Evolutionary conservation across 2,797 vertebrate species (phyloP), one percentile per base, ranked within the genome.

Genomic region (Pantherophis alleghaniensis): DNA sequence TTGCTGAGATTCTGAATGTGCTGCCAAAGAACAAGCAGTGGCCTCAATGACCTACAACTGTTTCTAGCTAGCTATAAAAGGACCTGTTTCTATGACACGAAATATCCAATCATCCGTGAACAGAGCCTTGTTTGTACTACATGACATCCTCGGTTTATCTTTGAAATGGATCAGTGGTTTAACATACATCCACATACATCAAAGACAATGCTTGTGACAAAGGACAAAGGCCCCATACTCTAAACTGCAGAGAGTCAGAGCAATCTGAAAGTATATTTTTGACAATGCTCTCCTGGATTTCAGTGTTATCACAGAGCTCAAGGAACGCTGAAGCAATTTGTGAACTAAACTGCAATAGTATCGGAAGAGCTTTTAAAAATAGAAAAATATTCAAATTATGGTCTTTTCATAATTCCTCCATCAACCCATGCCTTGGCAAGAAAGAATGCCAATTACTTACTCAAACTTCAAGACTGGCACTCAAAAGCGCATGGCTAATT

Each of bases 201-300:
- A 97, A 94, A 20, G 91, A 22, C 47, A 96, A 95, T 87, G 94
- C 95, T 94, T 90, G 55, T 91, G 87, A 91, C 0, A 0, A 94
- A 94, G 2, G 5, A 61, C 32, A n/a, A 95, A 55, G 90, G 83
- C 42, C 74, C 92, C 37, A 2, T 88, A 61, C 91, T 95, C 92
- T 92, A 91, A 10, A 87, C 42, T 94, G 90, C 92, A 93, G 26
- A 91, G 87, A 93, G 95, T 60, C 90, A 0, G 83, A 96, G 93
- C 95, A 55, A 86, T 32, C 18, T 7, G 69, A 24, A 69, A 63
- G 4, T 56, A 7, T 56, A 90, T 20, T 28, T 66, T 42, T 42
- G 42, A 42, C 42, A 42, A 42, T 42, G 42, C 42, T 0, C 89
- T 94, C 94, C 94, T 94, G 87, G 83, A 20, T 87, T 93, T 91